phyloP scores from a whole-genome alignment of 2,113 vertebrate genomes.

The Mustela lutreola region DNA sequence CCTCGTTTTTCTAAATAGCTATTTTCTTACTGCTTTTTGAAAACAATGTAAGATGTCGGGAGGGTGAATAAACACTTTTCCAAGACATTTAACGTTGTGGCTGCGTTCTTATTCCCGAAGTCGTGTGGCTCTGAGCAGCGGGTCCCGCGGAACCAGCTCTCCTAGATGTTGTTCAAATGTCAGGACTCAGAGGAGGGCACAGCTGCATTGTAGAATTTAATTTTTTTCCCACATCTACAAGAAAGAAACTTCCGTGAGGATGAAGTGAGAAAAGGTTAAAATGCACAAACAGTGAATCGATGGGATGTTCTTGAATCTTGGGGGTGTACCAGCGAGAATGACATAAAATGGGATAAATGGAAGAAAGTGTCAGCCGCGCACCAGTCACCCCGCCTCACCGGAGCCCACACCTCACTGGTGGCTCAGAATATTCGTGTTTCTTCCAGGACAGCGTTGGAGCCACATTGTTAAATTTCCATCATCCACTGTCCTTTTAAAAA shows the following conservation, averaged over 20 bases:
- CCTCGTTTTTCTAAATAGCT: neutral
- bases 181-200: neutral
- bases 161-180: neutral
- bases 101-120: neutral
- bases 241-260: neutral
- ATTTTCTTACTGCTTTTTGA: conserved; percentile 61
- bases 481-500: neutral
- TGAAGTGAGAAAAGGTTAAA: neutral
- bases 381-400: accelerated
- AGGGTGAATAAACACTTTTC: conserved; percentile 56
- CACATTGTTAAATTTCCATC: neutral
- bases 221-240: neutral
- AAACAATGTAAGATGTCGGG: neutral
- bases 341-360: neutral
- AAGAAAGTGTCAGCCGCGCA: neutral
- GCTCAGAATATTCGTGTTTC: neutral
- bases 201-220: neutral
- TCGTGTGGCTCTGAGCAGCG: neutral
- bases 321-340: too few species aligned
- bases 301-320: neutral
- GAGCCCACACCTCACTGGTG: neutral
- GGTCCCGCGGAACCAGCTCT: neutral
- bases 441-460: neutral
- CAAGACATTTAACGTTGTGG: too few species aligned
- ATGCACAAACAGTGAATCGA: neutral